These are phyloP conservation scores for Ruditapes philippinarum DNA, from an alignment of 1,140 invertebrate genomes.

Conservation along the genomic window DNA sequence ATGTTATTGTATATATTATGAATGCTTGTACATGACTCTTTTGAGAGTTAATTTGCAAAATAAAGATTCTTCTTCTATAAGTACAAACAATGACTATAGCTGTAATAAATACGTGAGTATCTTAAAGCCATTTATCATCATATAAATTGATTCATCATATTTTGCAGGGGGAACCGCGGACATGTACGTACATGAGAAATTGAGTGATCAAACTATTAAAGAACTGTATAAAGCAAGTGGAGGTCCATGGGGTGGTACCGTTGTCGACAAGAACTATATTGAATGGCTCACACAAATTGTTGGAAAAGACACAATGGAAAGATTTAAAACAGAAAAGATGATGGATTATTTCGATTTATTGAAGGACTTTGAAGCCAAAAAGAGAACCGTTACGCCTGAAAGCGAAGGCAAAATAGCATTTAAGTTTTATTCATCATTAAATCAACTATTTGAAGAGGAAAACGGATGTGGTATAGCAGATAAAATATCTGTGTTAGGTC, in stretches of 20 bases:
- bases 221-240: slow-evolving; percentile 68
- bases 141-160: no score
- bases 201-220: slow-evolving; percentile 46
- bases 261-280: slow-evolving; percentile 59
- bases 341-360: slow-evolving; percentile 61
- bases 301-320: slow-evolving; percentile 39
- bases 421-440: background rate
- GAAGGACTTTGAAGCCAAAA: slow-evolving; percentile 64
- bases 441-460: background rate
- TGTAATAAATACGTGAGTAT: no score
- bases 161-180: slow-evolving; percentile 72
- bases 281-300: slow-evolving; percentile 53
- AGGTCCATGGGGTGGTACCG: slow-evolving; percentile 70
- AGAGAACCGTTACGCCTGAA: slow-evolving; percentile 44
- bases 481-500: background rate
- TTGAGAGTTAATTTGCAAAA: no score
- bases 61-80: no score
- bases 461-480: background rate
- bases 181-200: slow-evolving; percentile 69
- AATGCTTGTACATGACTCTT: no score
- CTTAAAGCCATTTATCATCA: no score
- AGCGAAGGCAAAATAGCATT: slow-evolving; percentile 9
- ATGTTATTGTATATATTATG: no score
- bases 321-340: slow-evolving; percentile 27
- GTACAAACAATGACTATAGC: no score